Evolutionary conservation across 2,888 invertebrate genomes (phyloP), one percentile per base, ranked within the genome.

Genomic region (Acrobasis consociella): DNA sequence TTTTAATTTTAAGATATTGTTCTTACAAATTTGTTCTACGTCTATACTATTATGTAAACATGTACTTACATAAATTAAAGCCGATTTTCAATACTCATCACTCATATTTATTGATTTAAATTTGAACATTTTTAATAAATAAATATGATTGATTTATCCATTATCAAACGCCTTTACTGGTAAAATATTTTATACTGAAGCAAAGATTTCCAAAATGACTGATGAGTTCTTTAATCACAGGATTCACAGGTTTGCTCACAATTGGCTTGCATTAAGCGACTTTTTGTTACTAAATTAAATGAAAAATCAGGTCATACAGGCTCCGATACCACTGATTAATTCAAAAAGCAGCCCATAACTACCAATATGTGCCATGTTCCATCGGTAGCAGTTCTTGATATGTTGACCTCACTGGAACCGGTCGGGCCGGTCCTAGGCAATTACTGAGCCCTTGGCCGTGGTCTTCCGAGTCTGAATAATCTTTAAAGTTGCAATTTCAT

Each of bases 351-450:
- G 42, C 13, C 55, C 8, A 39, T 56, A 56, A 46, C n/a, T 46
- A 31, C 31, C 42, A 42, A 42, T 42, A 56, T 42, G 56, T 42
- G 56, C 22, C 16, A 50, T 9, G 52, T 50, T 49, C 10, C 13
- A 17, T 60, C 1, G 52, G n/a, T 56, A 17, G 56, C 56, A 60
- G 60, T 38, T 50, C 58, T 49, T 50, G 16, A 60, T 60, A 13
- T 60, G 59, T 42, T 51, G 60, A 60, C 60, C 60, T 60, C 60
- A 51, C 16, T 9, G 17, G 37, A 38, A 60, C 60, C 60, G 51
- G 60, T 60, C 42, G 13, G 9, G 11, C 59, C 16, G 13, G 15
- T 38, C 59, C 38, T 11, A 52, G 16, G 17, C 15, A 39, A 50
- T 38, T n/a, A 60, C 39, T 9, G 39, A 52, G 39, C 60, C 60